Conservation (phyloP, 2,888 invertebrate species). For the Junonia oenone region DNA sequence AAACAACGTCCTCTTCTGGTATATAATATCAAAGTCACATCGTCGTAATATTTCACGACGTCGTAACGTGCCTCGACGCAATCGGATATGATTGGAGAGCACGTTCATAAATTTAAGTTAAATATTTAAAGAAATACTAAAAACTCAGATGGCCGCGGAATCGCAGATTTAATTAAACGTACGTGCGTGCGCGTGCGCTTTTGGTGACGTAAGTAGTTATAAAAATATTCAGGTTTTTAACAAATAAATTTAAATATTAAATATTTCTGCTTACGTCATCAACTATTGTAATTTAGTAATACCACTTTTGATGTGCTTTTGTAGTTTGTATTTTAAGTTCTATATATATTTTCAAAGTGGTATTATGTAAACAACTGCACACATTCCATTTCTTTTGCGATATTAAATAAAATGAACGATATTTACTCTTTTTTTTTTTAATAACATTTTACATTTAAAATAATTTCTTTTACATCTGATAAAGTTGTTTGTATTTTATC, state of each 20-base stretch:
- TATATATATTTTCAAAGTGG: not conserved
- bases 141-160: too few relatives aligned
- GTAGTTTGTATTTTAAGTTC: not conserved
- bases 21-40: too few relatives aligned
- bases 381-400: not conserved
- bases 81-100: too few relatives aligned
- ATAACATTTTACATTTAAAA: not conserved
- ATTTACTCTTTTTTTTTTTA: not conserved
- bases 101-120: too few relatives aligned
- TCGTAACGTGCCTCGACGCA: too few relatives aligned
- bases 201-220: slow-evolving; percentile 1
- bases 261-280: not conserved
- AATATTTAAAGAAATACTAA: too few relatives aligned
- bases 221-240: too few relatives aligned
- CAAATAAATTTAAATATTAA: too few relatives aligned
- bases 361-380: not conserved
- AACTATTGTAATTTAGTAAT: not conserved
- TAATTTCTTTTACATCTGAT: too few relatives aligned
- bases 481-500: not conserved
- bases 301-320: not conserved
- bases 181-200: not conserved
- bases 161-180: not conserved
- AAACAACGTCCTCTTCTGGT: too few relatives aligned
- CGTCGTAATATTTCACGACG: too few relatives aligned
- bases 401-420: not conserved